Conservation (phyloP, 1,140 invertebrate species). For the Apolygus lucorum region DNA sequence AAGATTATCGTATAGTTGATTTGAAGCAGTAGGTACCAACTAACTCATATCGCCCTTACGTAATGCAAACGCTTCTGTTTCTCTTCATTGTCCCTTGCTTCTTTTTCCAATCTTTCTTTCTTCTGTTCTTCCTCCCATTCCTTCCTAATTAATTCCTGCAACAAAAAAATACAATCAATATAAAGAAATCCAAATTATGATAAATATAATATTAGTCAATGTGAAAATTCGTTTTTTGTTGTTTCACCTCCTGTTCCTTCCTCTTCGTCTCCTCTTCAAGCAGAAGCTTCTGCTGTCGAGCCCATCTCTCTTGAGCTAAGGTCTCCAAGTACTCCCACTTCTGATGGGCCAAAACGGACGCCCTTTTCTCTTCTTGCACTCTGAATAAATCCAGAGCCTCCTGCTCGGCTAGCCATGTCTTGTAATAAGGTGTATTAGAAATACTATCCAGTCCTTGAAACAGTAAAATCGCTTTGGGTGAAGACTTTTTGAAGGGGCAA, state of each 20-base stretch:
- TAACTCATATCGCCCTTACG: too few relatives aligned
- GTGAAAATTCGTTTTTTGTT: too few relatives aligned
- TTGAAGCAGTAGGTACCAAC: too few relatives aligned
- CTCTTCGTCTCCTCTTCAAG: slow-evolving; percentile 5
- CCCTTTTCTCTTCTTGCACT: neutral
- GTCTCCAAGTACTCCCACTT: slow-evolving; percentile 6
- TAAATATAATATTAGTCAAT: too few relatives aligned
- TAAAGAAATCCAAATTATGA: too few relatives aligned
- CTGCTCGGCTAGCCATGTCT: slow-evolving; percentile 41
- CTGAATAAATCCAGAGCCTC: slow-evolving; percentile 37
- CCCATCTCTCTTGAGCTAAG: slow-evolving; percentile 11
- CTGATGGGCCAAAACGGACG: neutral
- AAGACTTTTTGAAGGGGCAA: too few relatives aligned
- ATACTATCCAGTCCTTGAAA: slow-evolving; percentile 33
- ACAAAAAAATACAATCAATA: too few relatives aligned
- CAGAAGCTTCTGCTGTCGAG: neutral
- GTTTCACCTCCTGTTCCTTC: slow-evolving; percentile 17
- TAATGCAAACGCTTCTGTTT: neutral
- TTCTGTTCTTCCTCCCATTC: slow-evolving; percentile 16
- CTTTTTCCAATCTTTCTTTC: slow-evolving; percentile 21
- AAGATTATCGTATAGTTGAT: too few relatives aligned
- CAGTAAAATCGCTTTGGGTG: too few relatives aligned
- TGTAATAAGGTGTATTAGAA: slow-evolving; percentile 40
- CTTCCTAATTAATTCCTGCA: slow-evolving; percentile 7
- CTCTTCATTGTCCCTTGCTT: slow-evolving; percentile 17